Percentiles rank a stretch among this genome's conserved stretches.
phyloP scores from a whole-genome alignment of 2,113 vertebrate species.

The Sturnus vulgaris region DNA sequence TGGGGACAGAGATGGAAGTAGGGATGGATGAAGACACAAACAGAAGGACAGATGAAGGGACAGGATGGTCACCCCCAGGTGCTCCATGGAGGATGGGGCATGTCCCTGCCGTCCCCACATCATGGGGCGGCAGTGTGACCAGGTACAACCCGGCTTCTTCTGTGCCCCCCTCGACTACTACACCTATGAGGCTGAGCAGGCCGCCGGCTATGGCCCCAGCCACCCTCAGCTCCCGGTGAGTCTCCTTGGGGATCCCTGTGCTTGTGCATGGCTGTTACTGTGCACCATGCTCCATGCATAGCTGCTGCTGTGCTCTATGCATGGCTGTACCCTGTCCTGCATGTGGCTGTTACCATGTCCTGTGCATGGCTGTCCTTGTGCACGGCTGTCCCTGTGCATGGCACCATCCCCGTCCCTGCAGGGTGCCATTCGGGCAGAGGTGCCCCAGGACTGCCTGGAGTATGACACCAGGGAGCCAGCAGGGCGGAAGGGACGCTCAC shows the following conservation, averaged over 20 bases:
- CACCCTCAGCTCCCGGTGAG: constrained; percentile 79
- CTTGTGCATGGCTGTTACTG: not conserved
- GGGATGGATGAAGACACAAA: not conserved
- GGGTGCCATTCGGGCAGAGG: constrained; percentile 72
- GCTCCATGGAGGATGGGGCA: constrained; percentile 79
- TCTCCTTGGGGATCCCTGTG: not conserved
- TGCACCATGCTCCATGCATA: not conserved
- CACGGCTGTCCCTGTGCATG: not conserved
- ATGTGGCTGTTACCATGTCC: not conserved
- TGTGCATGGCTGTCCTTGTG: not conserved
- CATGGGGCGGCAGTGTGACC: constrained; percentile 78
- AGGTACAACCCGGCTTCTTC: constrained; percentile 84
- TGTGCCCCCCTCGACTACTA: constrained; percentile 83
- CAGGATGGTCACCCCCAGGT: constrained; percentile 59
- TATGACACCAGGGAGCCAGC: constrained; percentile 43
- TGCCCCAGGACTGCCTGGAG: constrained; percentile 78
- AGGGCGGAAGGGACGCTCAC: constrained; percentile 68
- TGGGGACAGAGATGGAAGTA: not conserved
- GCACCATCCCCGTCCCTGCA: not conserved
- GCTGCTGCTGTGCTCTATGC: not conserved
- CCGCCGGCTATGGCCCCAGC: constrained; percentile 56
- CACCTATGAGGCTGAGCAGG: constrained; percentile 81
- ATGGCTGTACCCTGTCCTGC: not conserved
- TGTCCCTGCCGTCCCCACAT: constrained; percentile 83
- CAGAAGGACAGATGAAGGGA: not conserved